Evolutionary conservation across 2,113 vertebrate species (phyloP), one percentile per base, ranked within the genome.

Genomic region (Psilopogon haemacephalus): DNA sequence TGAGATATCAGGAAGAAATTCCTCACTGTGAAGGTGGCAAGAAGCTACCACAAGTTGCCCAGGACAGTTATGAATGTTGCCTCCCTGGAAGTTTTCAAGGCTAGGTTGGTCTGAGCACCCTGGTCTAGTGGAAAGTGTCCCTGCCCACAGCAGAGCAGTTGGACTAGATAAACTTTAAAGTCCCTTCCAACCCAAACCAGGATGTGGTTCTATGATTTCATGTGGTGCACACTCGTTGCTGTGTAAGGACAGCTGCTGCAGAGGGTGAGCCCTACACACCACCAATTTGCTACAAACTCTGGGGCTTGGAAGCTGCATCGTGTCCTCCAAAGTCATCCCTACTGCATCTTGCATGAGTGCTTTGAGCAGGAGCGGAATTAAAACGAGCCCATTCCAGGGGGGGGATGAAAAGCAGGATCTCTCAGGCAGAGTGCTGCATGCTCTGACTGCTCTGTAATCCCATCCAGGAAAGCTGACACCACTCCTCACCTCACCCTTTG

Each of bases 321-420:
- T 30, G 19, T 55, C 14, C 28, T 67, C 67, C 40, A 38, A 83
- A 17, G 67, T 46, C 44, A 64, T 12, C 23, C 11, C 7, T 37
- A 1, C 40, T 33, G 26, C 30, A 27, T 15, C n/a, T 81, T 26
- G 48, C n/a, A 7, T 40, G 17, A 92, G 15, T 24, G 42, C 26
- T 82, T 69, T 59, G 9, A 0, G 63, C 1, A 3, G 48, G 70
- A 69, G 48, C 23, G 26, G 33, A 46, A 20, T 50, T 62, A 59
- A 74, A 89, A 84, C 0, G 3, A 84, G 50, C 13, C 24, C 2
- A 0, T 2, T n/a, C 17, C 33, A 65, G 27, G 2, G 11, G 46
- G 46, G 15, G 33, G 33, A 70, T 73, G 55, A 40, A 91, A 83
- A 90, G 54, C 26, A 52, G 30, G 14, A 86, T 19, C 24, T 72